Base-by-base conservation (phyloP, 2,797 vertebrate species). In the Allobates femoralis region DNA sequence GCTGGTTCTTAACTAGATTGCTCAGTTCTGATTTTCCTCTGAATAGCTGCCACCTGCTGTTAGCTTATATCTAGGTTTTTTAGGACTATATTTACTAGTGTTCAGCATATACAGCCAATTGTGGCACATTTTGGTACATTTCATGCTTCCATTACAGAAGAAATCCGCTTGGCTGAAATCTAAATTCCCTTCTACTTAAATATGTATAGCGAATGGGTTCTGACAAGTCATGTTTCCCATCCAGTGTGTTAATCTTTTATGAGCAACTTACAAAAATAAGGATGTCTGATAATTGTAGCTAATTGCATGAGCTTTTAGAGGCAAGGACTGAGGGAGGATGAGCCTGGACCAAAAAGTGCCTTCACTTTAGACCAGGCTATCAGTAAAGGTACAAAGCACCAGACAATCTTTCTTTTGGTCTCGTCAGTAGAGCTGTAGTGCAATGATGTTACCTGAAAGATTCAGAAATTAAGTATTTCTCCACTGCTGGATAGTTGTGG, bases 201-300 rank as follows among this genome's bases (percentile, higher is more conserved):
- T 21, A 64, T 69, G 79, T 55, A 53, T 53, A 21, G n/a, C 21
- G 50, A 80, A 30, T 50, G 78, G 60, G 18, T 50, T 30, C 15
- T 66, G 78, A 51, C 16, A 23, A 51, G 26, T 6, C 18, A 53
- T 56, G 28, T 56, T 83, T 58, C 53, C 46, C 66, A 56, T 56
- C 67, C 32, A 73, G 14, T 28, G 23, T 34, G 71, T 83, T 34
- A 23, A 71, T 56, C 58, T 71, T 73, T 83, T 37, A 83, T 73
- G 51, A 58, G 53, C 14, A 6, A 55, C 26, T n/a, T 28, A 32
- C 23, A 83, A 32, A 56, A 71, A 41, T 37, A 11, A 55, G 64
- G 12, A 34, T 26, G 30, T 56, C 51, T 18, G 51, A 11, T 81
- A 28, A 12, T 2, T 69, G 66, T 73, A 26, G 51, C 10, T 32